A percentile compares a stretch with the other conserved stretches of the same genome.
Evolutionary conservation across 2,797 vertebrate genomes (phyloP).

Genomic region (Chrysolophus pictus): DNA sequence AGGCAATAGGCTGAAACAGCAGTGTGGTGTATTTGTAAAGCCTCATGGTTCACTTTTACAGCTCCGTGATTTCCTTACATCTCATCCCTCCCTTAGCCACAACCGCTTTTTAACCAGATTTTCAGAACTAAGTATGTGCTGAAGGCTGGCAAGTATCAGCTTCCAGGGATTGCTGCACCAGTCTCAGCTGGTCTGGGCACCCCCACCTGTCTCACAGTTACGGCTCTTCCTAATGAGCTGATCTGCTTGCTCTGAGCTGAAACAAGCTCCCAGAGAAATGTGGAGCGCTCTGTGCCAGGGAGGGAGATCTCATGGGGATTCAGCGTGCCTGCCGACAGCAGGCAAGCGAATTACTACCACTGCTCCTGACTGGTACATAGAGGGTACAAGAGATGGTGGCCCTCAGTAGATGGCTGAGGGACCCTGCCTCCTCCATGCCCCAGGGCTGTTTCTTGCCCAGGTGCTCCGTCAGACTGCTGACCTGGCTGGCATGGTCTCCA

Average conservation of each 20-base stretch:
- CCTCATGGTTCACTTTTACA: not conserved
- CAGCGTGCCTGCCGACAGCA: not conserved
- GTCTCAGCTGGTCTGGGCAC: not conserved
- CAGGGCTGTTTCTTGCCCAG: not conserved
- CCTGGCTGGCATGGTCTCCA: not conserved
- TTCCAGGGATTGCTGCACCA: not conserved
- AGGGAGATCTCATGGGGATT: not conserved
- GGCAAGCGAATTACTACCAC: rapidly evolving
- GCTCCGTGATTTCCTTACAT: not conserved
- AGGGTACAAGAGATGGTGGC: not conserved
- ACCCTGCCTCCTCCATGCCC: not conserved
- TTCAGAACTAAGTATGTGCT: not conserved
- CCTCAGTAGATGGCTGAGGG: rapidly evolving
- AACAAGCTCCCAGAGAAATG: not conserved
- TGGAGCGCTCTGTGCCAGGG: not conserved
- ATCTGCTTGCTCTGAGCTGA: not conserved
- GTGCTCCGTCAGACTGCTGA: not conserved
- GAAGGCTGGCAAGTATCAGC: conserved; percentile 1
- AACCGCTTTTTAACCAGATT: not conserved
- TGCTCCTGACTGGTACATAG: too few relatives aligned
- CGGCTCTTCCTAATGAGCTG: not conserved
- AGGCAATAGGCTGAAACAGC: not conserved
- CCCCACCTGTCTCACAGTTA: conserved; percentile 5
- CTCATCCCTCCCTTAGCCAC: not conserved
- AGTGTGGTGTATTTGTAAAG: not conserved